Percentiles rank a stretch among this genome's conserved stretches.
Conservation (phyloP, 2,888 invertebrate genomes). For the Therioaphis trifolii region DNA sequence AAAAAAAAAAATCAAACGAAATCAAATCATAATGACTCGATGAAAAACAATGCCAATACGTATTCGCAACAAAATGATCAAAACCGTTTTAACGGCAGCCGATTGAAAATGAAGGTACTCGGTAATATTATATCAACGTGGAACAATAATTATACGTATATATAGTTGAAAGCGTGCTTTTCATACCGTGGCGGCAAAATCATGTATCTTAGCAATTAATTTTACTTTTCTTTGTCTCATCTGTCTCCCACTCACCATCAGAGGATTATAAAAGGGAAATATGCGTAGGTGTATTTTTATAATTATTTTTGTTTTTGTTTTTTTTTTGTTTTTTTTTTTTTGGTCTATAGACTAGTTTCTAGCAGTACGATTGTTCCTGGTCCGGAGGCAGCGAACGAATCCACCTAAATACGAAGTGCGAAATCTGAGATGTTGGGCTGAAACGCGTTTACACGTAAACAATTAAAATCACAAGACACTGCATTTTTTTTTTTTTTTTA, state of each 20-base stretch:
- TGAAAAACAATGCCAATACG: neutral
- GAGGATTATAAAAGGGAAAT: slow-evolving; percentile 5
- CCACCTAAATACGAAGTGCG: slow-evolving; percentile 56
- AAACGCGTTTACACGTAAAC: slow-evolving; percentile 38
- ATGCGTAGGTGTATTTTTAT: slow-evolving; percentile 14
- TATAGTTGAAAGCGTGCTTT: slow-evolving; percentile 40
- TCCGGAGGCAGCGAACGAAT: slow-evolving; percentile 13
- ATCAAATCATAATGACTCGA: neutral
- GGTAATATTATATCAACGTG: neutral
- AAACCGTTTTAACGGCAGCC: neutral
- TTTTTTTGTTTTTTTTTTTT: slow-evolving; percentile 16
- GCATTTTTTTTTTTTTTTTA: slow-evolving; percentile 19
- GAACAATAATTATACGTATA: too few species aligned
- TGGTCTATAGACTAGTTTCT: slow-evolving; percentile 49
- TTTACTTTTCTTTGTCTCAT: slow-evolving; percentile 22
- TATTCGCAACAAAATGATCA: neutral
- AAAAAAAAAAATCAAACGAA: neutral
- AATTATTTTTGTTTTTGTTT: neutral
- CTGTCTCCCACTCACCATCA: slow-evolving; percentile 41
- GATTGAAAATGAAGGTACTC: slow-evolving; percentile 2
- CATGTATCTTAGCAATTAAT: neutral
- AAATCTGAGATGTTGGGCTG: slow-evolving; percentile 54
- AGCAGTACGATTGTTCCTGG: slow-evolving; percentile 26
- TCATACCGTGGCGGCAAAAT: neutral
- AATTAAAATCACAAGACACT: slow-evolving; percentile 37